phyloP scores from a whole-genome alignment of 2,113 vertebrate species.

The Montifringilla adamsi region DNA sequence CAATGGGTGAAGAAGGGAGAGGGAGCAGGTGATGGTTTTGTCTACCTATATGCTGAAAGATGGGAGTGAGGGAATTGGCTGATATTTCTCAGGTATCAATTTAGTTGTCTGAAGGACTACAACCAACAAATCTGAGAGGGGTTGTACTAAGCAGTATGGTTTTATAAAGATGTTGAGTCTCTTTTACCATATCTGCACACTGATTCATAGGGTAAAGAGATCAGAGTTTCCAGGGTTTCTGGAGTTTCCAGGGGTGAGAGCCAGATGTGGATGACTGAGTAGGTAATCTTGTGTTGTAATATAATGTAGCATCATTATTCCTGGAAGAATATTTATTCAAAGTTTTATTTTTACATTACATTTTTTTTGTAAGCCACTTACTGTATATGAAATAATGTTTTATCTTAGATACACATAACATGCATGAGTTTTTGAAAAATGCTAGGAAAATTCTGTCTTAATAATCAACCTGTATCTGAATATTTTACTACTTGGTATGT shows the following conservation, averaged over 20 bases:
- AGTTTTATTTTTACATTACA: neutral
- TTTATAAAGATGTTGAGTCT: neutral
- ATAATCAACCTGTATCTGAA: neutral
- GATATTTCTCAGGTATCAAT: neutral
- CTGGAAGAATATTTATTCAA: neutral
- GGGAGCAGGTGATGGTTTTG: neutral
- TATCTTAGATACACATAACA: neutral
- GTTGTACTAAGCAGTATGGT: neutral
- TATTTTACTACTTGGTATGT: neutral
- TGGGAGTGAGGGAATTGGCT: neutral
- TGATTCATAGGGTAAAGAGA: neutral
- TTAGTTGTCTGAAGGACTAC: neutral
- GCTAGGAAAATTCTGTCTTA: neutral
- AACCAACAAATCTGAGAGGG: neutral
- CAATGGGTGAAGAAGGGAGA: neutral
- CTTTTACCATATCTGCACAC: neutral
- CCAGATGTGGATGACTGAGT: neutral
- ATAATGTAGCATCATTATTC: neutral
- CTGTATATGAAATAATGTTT: neutral
- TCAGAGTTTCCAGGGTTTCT: neutral
- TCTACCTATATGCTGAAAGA: neutral
- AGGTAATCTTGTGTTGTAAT: neutral
- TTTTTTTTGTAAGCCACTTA: neutral
- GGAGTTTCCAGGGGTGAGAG: neutral
- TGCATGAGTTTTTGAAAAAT: neutral